Percentiles rank a stretch among this genome's conserved stretches.
phyloP scores from a whole-genome alignment of 2,797 vertebrate genomes.

The Sebastes diploproa region DNA sequence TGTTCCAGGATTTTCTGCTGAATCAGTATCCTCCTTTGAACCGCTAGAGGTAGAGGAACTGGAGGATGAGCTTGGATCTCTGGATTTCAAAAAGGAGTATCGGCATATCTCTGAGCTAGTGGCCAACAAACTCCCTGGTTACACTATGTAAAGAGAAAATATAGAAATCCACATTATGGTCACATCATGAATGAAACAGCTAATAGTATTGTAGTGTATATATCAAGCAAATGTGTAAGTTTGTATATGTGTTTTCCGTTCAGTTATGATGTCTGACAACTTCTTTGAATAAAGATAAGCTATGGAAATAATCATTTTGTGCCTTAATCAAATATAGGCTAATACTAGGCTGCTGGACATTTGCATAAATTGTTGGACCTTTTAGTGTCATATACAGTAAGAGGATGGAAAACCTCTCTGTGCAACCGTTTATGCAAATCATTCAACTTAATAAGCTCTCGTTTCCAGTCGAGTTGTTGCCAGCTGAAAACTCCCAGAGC shows the following conservation, averaged over 20 bases:
- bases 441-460: not conserved
- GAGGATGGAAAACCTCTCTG: slow-evolving; percentile 1
- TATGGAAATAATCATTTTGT: not conserved
- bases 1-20: slow-evolving; percentile 63
- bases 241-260: not conserved
- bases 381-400: not conserved
- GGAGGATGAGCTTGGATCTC: slow-evolving; percentile 76
- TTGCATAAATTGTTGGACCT: not conserved
- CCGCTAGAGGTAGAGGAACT: slow-evolving; percentile 67
- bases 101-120: slow-evolving; percentile 89
- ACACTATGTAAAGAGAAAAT: slow-evolving; percentile 84
- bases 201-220: not conserved
- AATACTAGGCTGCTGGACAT: not conserved
- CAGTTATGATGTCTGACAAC: not conserved
- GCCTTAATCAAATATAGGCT: not conserved
- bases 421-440: slow-evolving; percentile 27
- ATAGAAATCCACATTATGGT: not conserved
- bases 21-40: slow-evolving; percentile 65
- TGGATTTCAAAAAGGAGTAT: slow-evolving; percentile 80
- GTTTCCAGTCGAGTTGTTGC: slow-evolving; percentile 7
- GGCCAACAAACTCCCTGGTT: slow-evolving; percentile 89
- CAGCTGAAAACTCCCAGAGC: not conserved
- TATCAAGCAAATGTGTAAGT: not conserved
- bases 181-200: not conserved
- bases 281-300: slow-evolving; percentile 39